These are phyloP conservation scores for Apodemia duryi DNA, from an alignment of 2,888 invertebrate genomes.

Conservation along the genomic window DNA sequence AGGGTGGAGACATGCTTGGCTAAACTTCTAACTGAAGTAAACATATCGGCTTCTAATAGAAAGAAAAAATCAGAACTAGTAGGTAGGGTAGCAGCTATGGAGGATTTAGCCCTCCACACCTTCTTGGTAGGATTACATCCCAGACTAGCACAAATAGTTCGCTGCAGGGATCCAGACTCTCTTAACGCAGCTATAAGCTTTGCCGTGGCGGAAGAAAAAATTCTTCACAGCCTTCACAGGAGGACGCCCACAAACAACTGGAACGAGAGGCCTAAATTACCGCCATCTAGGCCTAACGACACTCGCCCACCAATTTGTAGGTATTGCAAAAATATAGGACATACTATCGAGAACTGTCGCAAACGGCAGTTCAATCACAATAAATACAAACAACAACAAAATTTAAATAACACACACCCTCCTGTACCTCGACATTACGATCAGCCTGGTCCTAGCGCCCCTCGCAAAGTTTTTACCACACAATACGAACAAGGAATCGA, in stretches of 20 bases:
- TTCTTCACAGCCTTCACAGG: neutral
- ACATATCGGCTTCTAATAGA: neutral
- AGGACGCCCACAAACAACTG: neutral
- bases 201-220: conserved; percentile 19
- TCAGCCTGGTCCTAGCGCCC: neutral
- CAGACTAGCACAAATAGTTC: conserved; percentile 8
- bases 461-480: neutral
- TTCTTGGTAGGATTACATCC: neutral
- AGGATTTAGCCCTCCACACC: conserved; percentile 1
- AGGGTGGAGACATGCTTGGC: neutral
- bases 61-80: neutral
- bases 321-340: conserved; percentile 6
- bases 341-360: neutral
- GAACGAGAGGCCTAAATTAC: neutral
- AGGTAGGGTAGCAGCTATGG: conserved; percentile 3
- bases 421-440: neutral
- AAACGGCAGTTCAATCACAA: conserved; percentile 11
- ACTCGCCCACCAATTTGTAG: neutral
- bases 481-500: neutral
- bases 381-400: neutral
- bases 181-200: conserved; percentile 14
- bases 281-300: neutral
- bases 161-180: conserved; percentile 10
- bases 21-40: neutral
- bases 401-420: neutral